A percentile compares a stretch with the other conserved stretches of the same genome.
Conservation (phyloP, 2,113 vertebrate species). For the Heterotilapia buettikoferi region DNA sequence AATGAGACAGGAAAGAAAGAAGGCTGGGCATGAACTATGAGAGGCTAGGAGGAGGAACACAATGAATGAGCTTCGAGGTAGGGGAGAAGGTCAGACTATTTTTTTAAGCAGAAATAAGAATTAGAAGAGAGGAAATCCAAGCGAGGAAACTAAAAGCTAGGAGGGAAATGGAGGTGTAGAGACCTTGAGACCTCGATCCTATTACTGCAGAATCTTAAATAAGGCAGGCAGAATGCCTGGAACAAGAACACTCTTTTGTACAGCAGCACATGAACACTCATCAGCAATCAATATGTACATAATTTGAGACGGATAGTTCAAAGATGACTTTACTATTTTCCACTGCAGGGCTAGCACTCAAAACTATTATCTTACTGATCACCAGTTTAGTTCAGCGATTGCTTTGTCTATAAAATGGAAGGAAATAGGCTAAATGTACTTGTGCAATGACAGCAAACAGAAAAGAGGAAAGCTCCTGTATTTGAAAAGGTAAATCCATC, state of each 20-base stretch:
- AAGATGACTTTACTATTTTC: not conserved
- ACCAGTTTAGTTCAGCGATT: not conserved
- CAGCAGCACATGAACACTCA: not conserved
- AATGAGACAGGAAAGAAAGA: not conserved
- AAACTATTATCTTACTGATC: not conserved
- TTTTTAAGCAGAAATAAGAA: constrained; percentile 1
- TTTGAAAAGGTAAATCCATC: not conserved
- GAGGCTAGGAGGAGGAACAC: not conserved
- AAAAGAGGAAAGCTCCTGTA: not conserved
- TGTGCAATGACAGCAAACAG: not conserved
- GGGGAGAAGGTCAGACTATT: constrained; percentile 1
- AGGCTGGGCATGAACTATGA: not conserved
- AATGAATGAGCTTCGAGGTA: not conserved
- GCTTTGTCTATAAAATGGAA: not conserved
- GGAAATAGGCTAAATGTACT: not conserved
- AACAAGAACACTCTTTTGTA: not conserved
- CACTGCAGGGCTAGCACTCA: not conserved
- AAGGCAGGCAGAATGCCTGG: not conserved
- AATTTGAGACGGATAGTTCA: not conserved
- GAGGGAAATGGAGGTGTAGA: not conserved
- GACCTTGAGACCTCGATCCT: constrained; percentile 5
- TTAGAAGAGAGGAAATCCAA: constrained; percentile 3
- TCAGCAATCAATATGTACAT: not conserved
- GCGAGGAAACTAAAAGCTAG: not conserved
- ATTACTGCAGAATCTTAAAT: constrained; percentile 33